Base-by-base conservation (phyloP, 2,797 vertebrate species). In the Melanitta fusca region DNA sequence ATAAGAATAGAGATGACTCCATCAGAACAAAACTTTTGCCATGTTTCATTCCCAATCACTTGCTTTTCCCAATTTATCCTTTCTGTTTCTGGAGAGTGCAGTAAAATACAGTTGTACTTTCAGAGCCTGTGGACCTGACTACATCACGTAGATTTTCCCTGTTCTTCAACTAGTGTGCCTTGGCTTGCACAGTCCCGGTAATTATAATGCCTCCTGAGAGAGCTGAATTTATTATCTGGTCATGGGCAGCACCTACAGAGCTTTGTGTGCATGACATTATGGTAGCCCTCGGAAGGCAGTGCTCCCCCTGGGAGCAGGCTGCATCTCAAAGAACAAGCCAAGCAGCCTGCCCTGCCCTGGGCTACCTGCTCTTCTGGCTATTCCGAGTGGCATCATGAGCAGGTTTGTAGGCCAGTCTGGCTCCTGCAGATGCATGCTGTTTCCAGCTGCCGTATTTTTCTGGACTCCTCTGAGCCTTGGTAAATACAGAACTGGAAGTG, bases 91-190 rank as follows among this genome's bases (percentile, higher is more conserved):
- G 65, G 25, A 85, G 57, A 38, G 36, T n/a, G 0, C 3, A 1
- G 6, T 66, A 70, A 58, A 86, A 89, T 61, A 64, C 10, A 93
- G 27, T 39, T 71, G 5, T 7, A 6, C 17, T 82, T 61, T 20
- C 4, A 82, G 71, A 61, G 32, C 36, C 22, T 66, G 15, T 61
- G 30, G 36, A 84, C 62, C 21, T 53, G 27, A 12, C 13, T 71
- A 1, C 51, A 10, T 80, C 21, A 21, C 62, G 22, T 87, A 54
- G 15, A 34, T 82, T 84, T 91, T 92, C 41, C 25, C 15, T 83
- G 0, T 74, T 89, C 54, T 78, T 15, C 45, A 83, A 1, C 13
- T 4, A 0, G 0, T 64, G 20, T 73, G 17, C 28, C 32, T 70
- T 79, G 45, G 75, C 74, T 78, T 19, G 28, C 32, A 21, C 22